Percentiles rank a stretch among this genome's conserved stretches.
phyloP scores from a whole-genome alignment of 2,113 vertebrate genomes.

The Hylia prasina region DNA sequence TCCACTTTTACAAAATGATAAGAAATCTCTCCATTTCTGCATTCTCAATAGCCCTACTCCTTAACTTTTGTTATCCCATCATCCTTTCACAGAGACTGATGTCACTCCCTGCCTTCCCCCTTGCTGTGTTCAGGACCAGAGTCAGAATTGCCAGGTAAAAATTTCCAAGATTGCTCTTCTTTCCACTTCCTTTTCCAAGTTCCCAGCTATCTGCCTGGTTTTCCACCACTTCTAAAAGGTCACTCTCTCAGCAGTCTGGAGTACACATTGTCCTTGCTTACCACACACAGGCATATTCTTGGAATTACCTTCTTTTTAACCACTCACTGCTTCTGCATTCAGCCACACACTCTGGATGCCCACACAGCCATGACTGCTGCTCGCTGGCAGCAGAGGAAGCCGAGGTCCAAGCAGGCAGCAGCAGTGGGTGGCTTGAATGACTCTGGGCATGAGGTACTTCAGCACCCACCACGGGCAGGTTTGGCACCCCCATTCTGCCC shows the following conservation, averaged over 20 bases:
- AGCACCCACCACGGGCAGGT: background rate
- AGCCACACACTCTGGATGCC: conserved; percentile 7
- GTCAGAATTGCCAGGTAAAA: background rate
- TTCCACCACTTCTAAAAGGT: conserved; percentile 22
- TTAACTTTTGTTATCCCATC: background rate
- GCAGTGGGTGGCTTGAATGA: conserved; percentile 11
- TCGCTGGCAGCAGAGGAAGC: background rate
- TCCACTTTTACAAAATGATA: background rate
- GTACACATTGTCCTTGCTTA: background rate
- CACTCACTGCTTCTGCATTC: background rate
- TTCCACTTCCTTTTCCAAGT: background rate
- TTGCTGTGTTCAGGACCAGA: rapidly evolving
- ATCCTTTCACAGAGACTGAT: background rate
- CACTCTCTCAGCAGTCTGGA: background rate
- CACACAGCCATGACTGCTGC: conserved; percentile 7
- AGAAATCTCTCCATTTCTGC: background rate
- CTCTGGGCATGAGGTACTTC: background rate
- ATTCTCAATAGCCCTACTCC: background rate
- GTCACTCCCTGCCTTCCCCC: background rate
- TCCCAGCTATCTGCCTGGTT: background rate
- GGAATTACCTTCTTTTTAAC: conserved; percentile 13
- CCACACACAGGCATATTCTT: background rate
- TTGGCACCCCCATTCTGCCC: background rate
- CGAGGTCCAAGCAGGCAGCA: background rate
- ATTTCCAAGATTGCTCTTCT: background rate